Base-by-base conservation (phyloP, 2,113 vertebrate genomes). In the Neolamprologus fasciatus region DNA sequence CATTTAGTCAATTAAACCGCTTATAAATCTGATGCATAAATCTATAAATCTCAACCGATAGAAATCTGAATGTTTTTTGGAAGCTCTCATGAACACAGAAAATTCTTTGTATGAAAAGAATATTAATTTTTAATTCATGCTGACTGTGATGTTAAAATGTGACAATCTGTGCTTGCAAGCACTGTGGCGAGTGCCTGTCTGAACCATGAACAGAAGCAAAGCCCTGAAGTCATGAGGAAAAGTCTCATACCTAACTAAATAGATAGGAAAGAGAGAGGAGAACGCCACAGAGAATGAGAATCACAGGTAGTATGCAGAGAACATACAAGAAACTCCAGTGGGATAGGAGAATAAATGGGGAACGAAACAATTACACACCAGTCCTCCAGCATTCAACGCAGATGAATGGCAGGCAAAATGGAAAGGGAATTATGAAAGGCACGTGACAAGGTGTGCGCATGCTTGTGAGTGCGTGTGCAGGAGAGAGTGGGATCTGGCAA, bases 401-500 rank as follows among this genome's bases (percentile, higher is more conserved):
- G n/a, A 92, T 83, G 66, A 90, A 89, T 40, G 61, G 68, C 3
- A 82, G 31, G 47, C 5, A 9, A 9, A 31, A 83, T 61, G 84
- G 23, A 84, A 78, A 45, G 45, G 40, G 35, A 51, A 31, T 51
- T 35, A 71, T 53, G 63, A 79, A 40, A 80, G 9, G 81, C 23
- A 33, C 14, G 21, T 21, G 35, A 80, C 33, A 23, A 37, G 35
- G 42, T 51, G 23, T 83, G 23, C 40, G 13, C 28, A 81, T 40
- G 45, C 11, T 71, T 40, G 37, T 40, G 28, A 26, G 61, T 73
- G 85, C 17, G 42, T 80, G 55, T 45, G 35, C 21, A 84, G 80
- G 84, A 16, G 66, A 79, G 85, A 31, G 86, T 61, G 33, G 86
- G 79, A 86, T 85, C 80, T 95, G 93, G 90, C 92, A 91, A 40